Evolutionary conservation across 2,113 vertebrate species (phyloP), one percentile per base, ranked within the genome.

Genomic region (Chrysemys picta): DNA sequence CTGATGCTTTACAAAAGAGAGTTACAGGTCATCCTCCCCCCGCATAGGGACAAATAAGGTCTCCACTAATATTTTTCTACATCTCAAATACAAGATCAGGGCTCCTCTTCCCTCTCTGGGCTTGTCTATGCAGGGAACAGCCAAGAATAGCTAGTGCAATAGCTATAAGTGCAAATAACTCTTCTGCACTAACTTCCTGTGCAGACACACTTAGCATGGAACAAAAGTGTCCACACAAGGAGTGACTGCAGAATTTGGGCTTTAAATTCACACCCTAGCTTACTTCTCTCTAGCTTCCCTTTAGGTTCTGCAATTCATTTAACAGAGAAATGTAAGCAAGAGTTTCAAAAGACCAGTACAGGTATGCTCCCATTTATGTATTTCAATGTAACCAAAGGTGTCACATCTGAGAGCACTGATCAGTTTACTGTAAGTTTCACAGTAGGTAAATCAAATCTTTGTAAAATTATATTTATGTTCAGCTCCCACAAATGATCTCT

Each of bases 401-500:
- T 52, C 22, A 42, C 38, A 38, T 75, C 19, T 14, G 3, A 76
- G 6, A 6, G n/a, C 35, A 69, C 56, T 85, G 89, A 45, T 19
- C 54, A 81, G 35, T 91, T 91, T 95, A 90, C 75, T n/a, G 38
- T 52, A 45, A 8, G 38, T 62, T 54, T 84, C 59, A 87, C 27
- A 92, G 80, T 21, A 89, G 85, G 81, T 88, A 72, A 94, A 85
- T 93, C 87, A 85, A 87, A 35, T 5, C 91, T 75, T n/a, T 72
- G 31, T 89, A 86, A 88, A 89, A 93, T 42, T 1, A 0, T 82
- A 38, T 38, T 69, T 17, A n/a, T 35, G 17, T n/a, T 69, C 62
- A n/a, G 62, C 35, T 69, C 16, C 29, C 65, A 69, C 17, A 69
- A n/a, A 35, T 69, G 62, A 69, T n/a, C 31, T n/a, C 62, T n/a